Base-by-base conservation (phyloP, 2,888 invertebrate species). In the Papilio protenor region DNA sequence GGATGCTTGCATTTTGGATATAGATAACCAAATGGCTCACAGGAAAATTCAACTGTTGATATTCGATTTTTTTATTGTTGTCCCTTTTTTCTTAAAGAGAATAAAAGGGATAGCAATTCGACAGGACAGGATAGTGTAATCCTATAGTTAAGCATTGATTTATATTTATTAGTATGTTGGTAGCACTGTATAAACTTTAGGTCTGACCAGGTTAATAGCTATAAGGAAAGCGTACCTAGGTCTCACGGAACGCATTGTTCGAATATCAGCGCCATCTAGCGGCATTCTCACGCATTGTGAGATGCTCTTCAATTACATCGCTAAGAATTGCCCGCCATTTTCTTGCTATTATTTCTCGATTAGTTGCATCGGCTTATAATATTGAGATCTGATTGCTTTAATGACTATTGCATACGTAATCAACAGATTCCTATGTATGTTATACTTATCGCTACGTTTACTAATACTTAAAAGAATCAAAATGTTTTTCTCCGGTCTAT, bases 291-390 rank as follows among this genome's bases (percentile, higher is more conserved):
- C 73, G 66, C 78, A 64, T 78, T 78, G 71, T 78, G 45, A 59
- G 73, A 47, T 69, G 76, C 57, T 57, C 73, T 57, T 75, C 71
- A 49, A 72, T 78, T 73, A 74, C 64, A 61, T 75, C 75, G 57
- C 71, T 23, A 66, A 66, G 78, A 75, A 72, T 73, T 55, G 77
- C 66, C 45, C 71, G 72, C 64, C 75, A 66, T 78, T 78, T 75
- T 78, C 78, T 66, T 75, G 78, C 72, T 66, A 78, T 78, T 78
- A 78, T 78, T 75, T 78, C 57, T 75, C 75, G 72, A 78, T 78
- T 78, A 78, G 78, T 64, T 64, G 57, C 55, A 75, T 78, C 49
- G 75, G 70, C 21, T 57, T 66, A 11, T 55, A 73, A 45, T 18
- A 55, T 27, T 45, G 27, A 57, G 78, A 78, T 77, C 75, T 77